Conservation (phyloP, 2,113 vertebrate genomes). For the Montifringilla adamsi region DNA sequence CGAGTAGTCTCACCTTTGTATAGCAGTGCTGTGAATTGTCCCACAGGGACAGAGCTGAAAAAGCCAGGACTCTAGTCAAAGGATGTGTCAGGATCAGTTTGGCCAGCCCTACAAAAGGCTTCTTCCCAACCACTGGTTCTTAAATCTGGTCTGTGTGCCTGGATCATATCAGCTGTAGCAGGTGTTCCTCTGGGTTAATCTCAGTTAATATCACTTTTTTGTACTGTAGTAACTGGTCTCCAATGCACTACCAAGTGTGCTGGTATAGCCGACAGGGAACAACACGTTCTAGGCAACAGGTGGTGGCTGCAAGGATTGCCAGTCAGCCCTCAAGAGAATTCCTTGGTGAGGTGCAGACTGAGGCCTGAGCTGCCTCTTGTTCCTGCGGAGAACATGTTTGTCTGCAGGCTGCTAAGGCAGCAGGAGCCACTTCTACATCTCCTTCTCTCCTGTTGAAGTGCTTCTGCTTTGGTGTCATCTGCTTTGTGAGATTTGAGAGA, state of each 20-base stretch:
- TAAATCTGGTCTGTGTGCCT: neutral
- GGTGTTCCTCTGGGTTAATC: neutral
- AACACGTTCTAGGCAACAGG: neutral
- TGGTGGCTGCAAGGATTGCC: neutral
- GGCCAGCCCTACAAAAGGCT: neutral
- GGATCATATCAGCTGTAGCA: neutral
- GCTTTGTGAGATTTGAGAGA: neutral
- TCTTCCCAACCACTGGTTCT: neutral
- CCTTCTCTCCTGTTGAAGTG: neutral
- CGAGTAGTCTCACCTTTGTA: neutral
- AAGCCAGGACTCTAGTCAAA: neutral
- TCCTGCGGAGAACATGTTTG: neutral
- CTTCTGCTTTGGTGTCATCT: neutral
- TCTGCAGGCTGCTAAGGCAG: neutral
- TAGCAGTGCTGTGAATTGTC: neutral
- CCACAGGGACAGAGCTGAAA: neutral
- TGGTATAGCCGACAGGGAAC: rapidly evolving
- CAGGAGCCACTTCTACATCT: neutral
- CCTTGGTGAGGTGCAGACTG: neutral
- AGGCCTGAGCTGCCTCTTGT: neutral
- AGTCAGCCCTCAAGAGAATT: neutral
- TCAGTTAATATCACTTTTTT: neutral
- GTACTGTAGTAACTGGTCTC: neutral
- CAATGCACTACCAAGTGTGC: neutral
- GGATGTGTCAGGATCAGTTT: neutral